Evolutionary conservation across 2,797 vertebrate species (phyloP), one percentile per base, ranked within the genome.

Genomic region (Coilia nasus): DNA sequence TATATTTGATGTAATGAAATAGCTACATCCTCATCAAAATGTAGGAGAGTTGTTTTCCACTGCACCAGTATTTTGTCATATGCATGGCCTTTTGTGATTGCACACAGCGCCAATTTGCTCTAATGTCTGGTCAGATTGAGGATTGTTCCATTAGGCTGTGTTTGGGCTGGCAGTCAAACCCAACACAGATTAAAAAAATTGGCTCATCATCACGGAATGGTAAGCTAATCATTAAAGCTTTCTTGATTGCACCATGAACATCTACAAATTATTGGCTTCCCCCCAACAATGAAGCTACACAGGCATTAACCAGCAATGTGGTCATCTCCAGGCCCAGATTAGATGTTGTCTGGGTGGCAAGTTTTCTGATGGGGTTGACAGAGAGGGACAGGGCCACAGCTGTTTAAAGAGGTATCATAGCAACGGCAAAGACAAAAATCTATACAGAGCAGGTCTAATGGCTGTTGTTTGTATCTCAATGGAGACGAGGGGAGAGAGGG

Each of bases 211-310:
- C 6, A 19, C 35, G 21, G 71, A 78, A 78, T 44, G 23, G 71
- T 41, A 19, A 15, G 71, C 44, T 15, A 78, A 78, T 44, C 31
- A 78, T 78, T 78, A 78, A 78, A 44, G 17, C 71, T 21, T 35
- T 9, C 71, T 78, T 78, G 31, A 78, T 75, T 35, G 17, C 67
- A 35, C 67, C 31, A 44, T 31, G 44, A 78, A 78, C 71, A 78
- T 44, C 71, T 15, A 41, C 19, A 35, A 31, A 21, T 4, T 19
- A 78, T 21, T 78, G 71, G 71, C 71, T 2, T 35, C 31, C 19
- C 7, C 17, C 17, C 31, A 78, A 78, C 17, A 19, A 41, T 78
- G 31, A 44, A 7, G 31, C 19, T 12, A 44, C 1, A 1, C 71
- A 41, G 31, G 71, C 71, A 78, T 78, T 1, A 78, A 41, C 71